These are phyloP conservation scores for Agonopterix alstromeriana DNA, from an alignment of 2,888 invertebrate species.

Conservation along the genomic window DNA sequence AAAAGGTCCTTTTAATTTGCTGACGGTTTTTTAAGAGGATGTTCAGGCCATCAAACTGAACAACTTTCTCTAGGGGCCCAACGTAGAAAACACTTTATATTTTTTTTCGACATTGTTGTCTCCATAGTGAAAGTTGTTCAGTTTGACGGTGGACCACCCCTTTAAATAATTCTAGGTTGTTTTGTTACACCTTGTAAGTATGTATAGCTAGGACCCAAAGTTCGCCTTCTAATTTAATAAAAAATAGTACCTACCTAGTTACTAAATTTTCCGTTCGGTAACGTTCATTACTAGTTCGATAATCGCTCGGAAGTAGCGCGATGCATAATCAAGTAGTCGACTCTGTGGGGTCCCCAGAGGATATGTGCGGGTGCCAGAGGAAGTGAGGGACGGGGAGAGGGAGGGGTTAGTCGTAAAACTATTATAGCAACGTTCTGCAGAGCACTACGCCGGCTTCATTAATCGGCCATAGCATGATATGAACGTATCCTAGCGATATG, in stretches of 20 bases:
- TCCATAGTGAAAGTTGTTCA: no score
- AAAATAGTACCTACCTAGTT: constrained; percentile 20
- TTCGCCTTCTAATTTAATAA: constrained; percentile 1
- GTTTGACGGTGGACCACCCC: no score
- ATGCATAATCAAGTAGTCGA: constrained; percentile 71
- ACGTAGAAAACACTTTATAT: no score
- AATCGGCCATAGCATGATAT: constrained; percentile 50
- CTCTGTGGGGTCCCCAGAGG: constrained; percentile 30
- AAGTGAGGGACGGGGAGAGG: constrained; percentile 22
- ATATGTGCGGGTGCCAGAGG: constrained; percentile 3
- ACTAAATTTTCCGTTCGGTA: constrained; percentile 41
- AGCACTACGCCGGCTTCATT: constrained; percentile 67
- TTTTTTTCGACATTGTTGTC: no score
- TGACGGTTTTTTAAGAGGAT: no score
- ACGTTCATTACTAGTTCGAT: constrained; percentile 71
- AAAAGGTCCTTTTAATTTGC: no score
- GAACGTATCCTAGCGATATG: constrained; percentile 3
- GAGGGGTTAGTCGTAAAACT: constrained; percentile 61
- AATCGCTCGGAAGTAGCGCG: constrained; percentile 66
- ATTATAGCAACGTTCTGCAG: constrained; percentile 67
- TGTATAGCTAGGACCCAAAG: no score
- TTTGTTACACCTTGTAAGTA: no score
- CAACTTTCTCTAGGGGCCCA: no score
- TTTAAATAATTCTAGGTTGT: no score
- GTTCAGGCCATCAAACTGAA: no score